phyloP scores from a whole-genome alignment of 2,888 invertebrate species.

The Yponomeuta cagnagella region DNA sequence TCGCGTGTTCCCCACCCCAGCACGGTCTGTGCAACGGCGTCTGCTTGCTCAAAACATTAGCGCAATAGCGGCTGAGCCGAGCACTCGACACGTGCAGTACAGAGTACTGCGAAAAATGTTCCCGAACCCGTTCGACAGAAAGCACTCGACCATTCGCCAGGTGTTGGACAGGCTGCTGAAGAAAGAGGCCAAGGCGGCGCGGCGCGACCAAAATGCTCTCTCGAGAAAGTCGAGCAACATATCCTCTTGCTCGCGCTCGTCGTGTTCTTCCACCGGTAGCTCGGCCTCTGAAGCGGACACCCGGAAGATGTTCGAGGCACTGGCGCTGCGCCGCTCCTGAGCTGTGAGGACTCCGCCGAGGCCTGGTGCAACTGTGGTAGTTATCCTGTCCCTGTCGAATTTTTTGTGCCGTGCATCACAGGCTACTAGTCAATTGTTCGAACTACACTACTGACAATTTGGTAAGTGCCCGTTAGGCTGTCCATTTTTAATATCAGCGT shows the following conservation, averaged over 20 bases:
- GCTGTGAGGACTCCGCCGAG: background rate
- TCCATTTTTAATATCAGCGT: background rate
- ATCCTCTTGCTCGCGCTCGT: slow-evolving; percentile 37
- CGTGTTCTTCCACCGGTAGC: slow-evolving; percentile 26
- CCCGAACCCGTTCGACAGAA: slow-evolving; percentile 82
- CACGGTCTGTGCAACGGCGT: background rate
- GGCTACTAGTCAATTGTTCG: slow-evolving; percentile 7
- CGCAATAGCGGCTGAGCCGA: slow-evolving; percentile 15
- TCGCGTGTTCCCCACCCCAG: background rate
- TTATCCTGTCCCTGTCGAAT: slow-evolving; percentile 1
- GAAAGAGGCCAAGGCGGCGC: slow-evolving; percentile 42
- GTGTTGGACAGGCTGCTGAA: slow-evolving; percentile 77
- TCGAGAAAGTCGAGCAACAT: slow-evolving; percentile 46
- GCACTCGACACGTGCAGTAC: background rate
- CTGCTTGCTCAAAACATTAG: slow-evolving; percentile 16
- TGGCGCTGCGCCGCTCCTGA: slow-evolving; percentile 14
- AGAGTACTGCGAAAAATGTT: slow-evolving; percentile 62
- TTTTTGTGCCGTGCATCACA: slow-evolving; percentile 3
- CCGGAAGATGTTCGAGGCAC: slow-evolving; percentile 16
- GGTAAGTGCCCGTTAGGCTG: background rate
- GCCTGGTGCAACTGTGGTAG: slow-evolving; percentile 7
- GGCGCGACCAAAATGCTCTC: slow-evolving; percentile 32
- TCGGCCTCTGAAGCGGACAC: background rate
- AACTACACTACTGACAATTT: slow-evolving; percentile 3
- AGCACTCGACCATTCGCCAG: slow-evolving; percentile 81